A percentile compares a stretch with the other conserved stretches of the same genome.
Conservation (phyloP, 37 sponge, comb jelly and placozoan species). For the Dysidea cf. avara region DNA sequence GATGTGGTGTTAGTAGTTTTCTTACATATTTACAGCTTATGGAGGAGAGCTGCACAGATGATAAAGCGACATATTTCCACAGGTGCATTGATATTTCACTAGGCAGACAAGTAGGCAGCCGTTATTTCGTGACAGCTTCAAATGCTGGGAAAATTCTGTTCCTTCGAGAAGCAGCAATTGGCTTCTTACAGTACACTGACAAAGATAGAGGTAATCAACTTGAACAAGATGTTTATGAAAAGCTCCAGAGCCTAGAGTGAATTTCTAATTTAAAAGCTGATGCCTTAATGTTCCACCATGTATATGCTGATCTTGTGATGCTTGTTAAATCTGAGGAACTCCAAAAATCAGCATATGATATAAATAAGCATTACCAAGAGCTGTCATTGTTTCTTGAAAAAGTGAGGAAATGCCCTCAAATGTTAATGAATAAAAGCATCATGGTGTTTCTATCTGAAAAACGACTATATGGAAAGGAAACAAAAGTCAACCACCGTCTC, state of each 20-base stretch:
- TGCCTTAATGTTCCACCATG: conserved; percentile 40
- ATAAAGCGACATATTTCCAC: conserved; percentile 8
- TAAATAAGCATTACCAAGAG: conserved; percentile 44
- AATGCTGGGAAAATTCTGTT: conserved; percentile 43
- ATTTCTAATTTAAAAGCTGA: conserved; percentile 26
- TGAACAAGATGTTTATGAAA: conserved; percentile 13
- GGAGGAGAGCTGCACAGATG: not conserved
- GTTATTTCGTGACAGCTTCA: conserved; percentile 36
- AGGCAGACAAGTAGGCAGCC: conserved; percentile 42
- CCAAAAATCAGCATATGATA: conserved; percentile 28
- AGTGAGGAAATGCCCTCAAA: not conserved
- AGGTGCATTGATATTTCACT: not conserved
- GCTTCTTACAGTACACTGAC: conserved; percentile 30
- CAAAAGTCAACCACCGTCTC: conserved; percentile 11
- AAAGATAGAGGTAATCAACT: conserved; percentile 29
- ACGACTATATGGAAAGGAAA: conserved; percentile 16
- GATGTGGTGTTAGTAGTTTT: conserved; percentile 22
- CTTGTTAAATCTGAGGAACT: conserved; percentile 24
- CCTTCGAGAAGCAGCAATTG: conserved; percentile 18
- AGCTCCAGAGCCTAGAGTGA: conserved; percentile 7
- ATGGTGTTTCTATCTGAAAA: conserved; percentile 44
- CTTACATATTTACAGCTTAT: conserved; percentile 14
- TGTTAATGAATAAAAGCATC: not conserved
- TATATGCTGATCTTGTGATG: conserved; percentile 39
- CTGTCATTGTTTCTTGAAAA: conserved; percentile 21